Percentiles rank a stretch among this genome's conserved stretches.
Evolutionary conservation across 2,888 invertebrate genomes (phyloP).

Genomic region (Andrena bicolor): DNA sequence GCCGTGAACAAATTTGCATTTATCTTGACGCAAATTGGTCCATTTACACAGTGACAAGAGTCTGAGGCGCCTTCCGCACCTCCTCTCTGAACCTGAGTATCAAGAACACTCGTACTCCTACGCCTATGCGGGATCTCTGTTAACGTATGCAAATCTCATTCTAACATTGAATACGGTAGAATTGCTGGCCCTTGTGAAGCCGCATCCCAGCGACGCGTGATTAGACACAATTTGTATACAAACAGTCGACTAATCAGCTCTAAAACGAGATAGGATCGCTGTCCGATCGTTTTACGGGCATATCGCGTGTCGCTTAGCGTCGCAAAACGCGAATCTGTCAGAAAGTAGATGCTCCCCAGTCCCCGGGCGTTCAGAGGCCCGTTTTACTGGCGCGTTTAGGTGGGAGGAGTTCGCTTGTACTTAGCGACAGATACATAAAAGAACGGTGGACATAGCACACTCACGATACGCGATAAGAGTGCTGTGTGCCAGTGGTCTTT

Average conservation of each 20-base stretch:
- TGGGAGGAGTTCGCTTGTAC: constrained; percentile 43
- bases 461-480: constrained; percentile 71
- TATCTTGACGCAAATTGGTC: constrained; percentile 3
- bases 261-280: neutral
- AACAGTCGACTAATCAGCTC: constrained; percentile 17
- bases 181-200: neutral
- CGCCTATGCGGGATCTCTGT: neutral
- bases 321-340: neutral
- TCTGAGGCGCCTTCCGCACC: neutral
- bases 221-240: constrained; percentile 34
- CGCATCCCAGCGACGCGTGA: constrained; percentile 23
- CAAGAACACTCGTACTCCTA: neutral
- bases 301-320: neutral
- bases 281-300: neutral
- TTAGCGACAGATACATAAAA: constrained; percentile 59
- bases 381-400: constrained; percentile 28
- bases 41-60: neutral
- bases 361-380: neutral
- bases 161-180: constrained; percentile 15
- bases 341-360: neutral
- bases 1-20: constrained; percentile 9
- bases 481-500: constrained; percentile 77
- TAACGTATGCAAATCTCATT: constrained; percentile 43
- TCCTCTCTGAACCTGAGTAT: neutral
- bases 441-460: constrained; percentile 55